Percentiles rank a stretch among this genome's conserved stretches.
phyloP scores from a whole-genome alignment of 2,888 invertebrate species.

The Hypercompe scribonia region DNA sequence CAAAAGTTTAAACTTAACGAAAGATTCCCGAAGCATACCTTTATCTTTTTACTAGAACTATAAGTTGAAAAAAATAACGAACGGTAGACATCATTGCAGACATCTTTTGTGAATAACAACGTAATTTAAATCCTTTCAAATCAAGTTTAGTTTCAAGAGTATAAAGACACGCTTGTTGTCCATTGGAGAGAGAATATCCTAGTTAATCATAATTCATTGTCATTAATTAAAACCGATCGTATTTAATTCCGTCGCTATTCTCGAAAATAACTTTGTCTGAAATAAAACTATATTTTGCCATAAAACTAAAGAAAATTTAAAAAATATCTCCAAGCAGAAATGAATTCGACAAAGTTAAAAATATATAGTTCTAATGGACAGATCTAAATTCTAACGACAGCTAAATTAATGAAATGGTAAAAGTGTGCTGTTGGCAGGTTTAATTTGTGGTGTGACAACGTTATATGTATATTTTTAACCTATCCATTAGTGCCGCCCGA shows the following conservation, averaged over 20 bases:
- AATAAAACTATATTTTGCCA: neutral
- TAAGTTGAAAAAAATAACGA: no score
- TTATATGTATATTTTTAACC: constrained; percentile 25
- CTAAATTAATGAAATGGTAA: neutral
- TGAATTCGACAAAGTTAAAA: neutral
- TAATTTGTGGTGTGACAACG: constrained; percentile 13
- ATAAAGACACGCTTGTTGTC: neutral
- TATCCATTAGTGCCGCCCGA: constrained; percentile 90
- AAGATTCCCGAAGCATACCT: no score
- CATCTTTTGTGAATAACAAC: no score
- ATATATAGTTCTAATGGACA: neutral
- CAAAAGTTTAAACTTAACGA: no score
- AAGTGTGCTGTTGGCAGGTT: neutral
- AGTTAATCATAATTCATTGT: neutral
- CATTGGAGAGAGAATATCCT: no score
- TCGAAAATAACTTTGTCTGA: neutral
- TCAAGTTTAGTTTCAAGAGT: neutral
- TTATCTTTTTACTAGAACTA: no score
- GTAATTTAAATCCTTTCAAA: neutral
- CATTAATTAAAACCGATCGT: neutral
- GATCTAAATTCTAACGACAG: neutral
- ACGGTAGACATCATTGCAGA: no score
- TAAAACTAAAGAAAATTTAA: neutral
- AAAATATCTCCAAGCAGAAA: neutral
- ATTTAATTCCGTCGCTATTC: neutral